phyloP scores from a whole-genome alignment of 2,888 invertebrate genomes.

The Stenodema calcarata region DNA sequence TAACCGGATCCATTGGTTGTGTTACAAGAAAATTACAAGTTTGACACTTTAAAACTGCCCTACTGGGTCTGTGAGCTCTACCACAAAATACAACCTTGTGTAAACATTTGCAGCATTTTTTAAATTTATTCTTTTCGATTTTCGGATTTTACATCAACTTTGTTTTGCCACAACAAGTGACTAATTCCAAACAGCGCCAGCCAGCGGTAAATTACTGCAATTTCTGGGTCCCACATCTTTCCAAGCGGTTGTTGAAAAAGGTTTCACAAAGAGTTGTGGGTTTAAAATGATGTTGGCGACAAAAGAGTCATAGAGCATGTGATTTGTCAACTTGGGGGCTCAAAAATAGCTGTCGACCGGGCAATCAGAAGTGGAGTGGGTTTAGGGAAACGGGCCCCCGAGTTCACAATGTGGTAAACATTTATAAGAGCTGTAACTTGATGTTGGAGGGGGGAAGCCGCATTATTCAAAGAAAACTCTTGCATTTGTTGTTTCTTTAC shows the following conservation, averaged over 20 bases:
- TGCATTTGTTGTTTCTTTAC: background rate
- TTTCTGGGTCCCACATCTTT: background rate
- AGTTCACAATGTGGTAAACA: slow-evolving; percentile 14
- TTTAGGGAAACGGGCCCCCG: background rate
- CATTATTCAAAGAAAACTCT: background rate
- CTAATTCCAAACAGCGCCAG: background rate
- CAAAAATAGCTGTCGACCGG: background rate
- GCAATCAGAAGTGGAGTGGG: slow-evolving; percentile 21
- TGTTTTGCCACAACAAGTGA: background rate
- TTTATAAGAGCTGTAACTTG: background rate
- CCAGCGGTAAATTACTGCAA: background rate
- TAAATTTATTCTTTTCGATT: no score
- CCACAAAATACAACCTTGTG: no score
- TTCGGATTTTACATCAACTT: no score
- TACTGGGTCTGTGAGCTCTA: no score
- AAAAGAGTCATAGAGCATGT: slow-evolving; percentile 38
- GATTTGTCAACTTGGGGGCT: slow-evolving; percentile 26
- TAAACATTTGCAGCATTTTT: no score
- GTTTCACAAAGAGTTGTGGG: slow-evolving; percentile 23
- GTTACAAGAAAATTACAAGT: no score
- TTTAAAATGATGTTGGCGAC: slow-evolving; percentile 32
- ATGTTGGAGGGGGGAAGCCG: background rate
- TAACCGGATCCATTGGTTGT: no score
- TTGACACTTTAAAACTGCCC: no score
- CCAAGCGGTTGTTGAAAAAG: background rate